Evolutionary conservation across 1,140 invertebrate species (phyloP).

Genomic region (silkworm (Bombyx mori)): ASM3026992v2 NC_085113.1:9703001-9703500

Average conservation of each 20-base stretch:
- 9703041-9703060: no score
- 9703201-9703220: no score
- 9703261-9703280: no score
- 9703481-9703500: constrained; percentile 9
- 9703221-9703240: no score
- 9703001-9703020: neutral
- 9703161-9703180: no score
- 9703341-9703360: constrained; percentile 45
- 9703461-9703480: constrained; percentile 13
- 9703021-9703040: neutral
- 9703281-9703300: neutral
- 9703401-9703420: constrained; percentile 20
- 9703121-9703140: no score
- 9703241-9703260: no score
- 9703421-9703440: constrained; percentile 14
- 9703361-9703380: constrained; percentile 24
- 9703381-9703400: constrained; percentile 13
- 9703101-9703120: no score
- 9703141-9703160: no score
- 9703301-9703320: neutral
- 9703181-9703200: no score
- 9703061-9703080: no score
- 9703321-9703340: constrained; percentile 31
- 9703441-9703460: constrained; percentile 6
- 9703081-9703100: no score